Base-by-base conservation (phyloP, 2,797 vertebrate species). In the Capromys pilorides region DNA sequence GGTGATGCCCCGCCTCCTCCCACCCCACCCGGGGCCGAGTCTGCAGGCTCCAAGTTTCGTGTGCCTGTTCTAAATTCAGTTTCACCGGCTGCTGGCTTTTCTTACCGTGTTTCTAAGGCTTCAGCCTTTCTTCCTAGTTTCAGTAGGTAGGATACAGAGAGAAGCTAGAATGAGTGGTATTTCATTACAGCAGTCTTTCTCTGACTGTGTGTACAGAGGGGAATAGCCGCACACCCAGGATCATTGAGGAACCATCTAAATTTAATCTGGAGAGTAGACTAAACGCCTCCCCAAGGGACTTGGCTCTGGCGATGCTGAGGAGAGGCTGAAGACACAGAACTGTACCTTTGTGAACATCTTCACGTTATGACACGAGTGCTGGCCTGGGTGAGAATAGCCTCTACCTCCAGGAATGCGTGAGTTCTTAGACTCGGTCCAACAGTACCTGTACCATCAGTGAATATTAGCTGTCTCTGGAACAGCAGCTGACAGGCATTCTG, bases 201-300 rank as follows among this genome's bases (percentile, higher is more conserved):
- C 83, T 89, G 90, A 78, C 39, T 69, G n/a, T 81, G 78, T 95
- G 95, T 93, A 57, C 61, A 86, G 88, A 71, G 0, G 33, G 69
- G 62, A 93, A 39, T 28, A 61, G 62, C 79, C 85, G 13, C 66
- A 69, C 12, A 41, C 22, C 66, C 33, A 7, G 57, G 57, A 51
- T 33, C 51, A 61, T 21, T 36, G 13, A 92, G 45, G n/a, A 86
- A n/a, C 75, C 36, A 6, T 67, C 78, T 64, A 75, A 62, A 33
- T 75, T 19, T 64, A 62, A 86, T 73, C 91, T 66, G 36, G 87
- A 84, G 88, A 57, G 59, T 6, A 57, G 90, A 90, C 69, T 77
- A 54, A 69, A 14, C 45, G 45, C 21, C 57, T 78, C 19, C 19
- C 64, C 19, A 2, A 2, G n/a, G 51, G 22, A 39, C 45, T 36